Conservation (phyloP, 92 coral and sea anemone species). For the Chrysogorgia sp. region DNA sequence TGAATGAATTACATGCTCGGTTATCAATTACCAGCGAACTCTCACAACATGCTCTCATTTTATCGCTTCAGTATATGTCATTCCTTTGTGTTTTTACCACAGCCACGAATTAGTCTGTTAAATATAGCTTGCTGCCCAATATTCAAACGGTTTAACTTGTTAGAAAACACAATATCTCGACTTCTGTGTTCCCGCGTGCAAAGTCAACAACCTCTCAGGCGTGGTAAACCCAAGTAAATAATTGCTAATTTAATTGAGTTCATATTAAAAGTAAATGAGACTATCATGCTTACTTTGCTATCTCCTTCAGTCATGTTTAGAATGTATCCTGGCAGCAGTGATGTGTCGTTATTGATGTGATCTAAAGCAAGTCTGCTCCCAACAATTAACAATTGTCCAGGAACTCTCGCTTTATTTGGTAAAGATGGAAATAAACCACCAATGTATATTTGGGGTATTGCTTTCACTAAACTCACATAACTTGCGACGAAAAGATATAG, state of each 20-base stretch:
- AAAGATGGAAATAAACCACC: slow-evolving; percentile 91
- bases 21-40: too few species aligned
- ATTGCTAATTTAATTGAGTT: neutral
- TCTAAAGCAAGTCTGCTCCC: slow-evolving; percentile 82
- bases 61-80: too few species aligned
- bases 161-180: too few species aligned
- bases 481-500: neutral
- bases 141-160: too few species aligned
- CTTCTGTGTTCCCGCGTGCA: too few species aligned
- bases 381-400: slow-evolving; percentile 74
- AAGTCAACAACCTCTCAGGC: neutral
- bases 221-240: neutral
- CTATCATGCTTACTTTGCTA: slow-evolving; percentile 65
- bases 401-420: slow-evolving; percentile 94
- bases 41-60: too few species aligned
- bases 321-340: slow-evolving; percentile 67
- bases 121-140: too few species aligned
- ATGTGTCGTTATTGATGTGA: slow-evolving; percentile 78
- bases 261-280: neutral
- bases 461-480: slow-evolving; percentile 8
- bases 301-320: slow-evolving; percentile 78
- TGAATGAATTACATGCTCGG: too few species aligned
- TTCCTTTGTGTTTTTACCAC: too few species aligned
- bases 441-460: slow-evolving; percentile 61
- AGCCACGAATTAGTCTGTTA: too few species aligned